Evolutionary conservation across 2,797 vertebrate species (phyloP), one percentile per base, ranked within the genome.

Genomic region (Scomberomorus guttatus): DNA sequence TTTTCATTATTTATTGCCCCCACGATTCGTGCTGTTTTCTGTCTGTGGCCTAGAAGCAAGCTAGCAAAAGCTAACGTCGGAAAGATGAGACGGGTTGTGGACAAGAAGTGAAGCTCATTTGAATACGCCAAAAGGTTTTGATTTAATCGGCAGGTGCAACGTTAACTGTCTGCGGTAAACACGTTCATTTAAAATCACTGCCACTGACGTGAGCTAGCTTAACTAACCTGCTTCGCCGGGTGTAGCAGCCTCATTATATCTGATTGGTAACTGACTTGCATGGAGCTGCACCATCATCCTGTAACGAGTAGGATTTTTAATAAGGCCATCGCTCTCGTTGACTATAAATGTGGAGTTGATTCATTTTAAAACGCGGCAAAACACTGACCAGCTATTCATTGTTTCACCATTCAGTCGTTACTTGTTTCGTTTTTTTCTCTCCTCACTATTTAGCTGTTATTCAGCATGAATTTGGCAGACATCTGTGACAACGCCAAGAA

Each of bases 401-500:
- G n/a, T 48, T 42, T 3, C 17, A 22, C 1, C 25, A 1, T 24
- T 39, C 25, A 34, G 22, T 25, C 10, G 17, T 58, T 4, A 44
- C 13, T 24, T 25, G 9, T 48, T 25, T 34, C 48, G 6, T 63
- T 17, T 20, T 20, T 73, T 11, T 20, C 5, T 18, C 15, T 12
- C 20, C 18, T 50, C 42, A 24, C 37, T 20, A 10, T 80, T 87
- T 12, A 71, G 94, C 83, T 90, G 77, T 86, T 72, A 66, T 86
- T 79, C 92, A 96, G 88, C 85, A 99, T 99, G 98, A 98, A 98
- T 94, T 92, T 99, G 92, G 94, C 96, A 37, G 98, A 99, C 82
- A 99, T 99, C 77, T 98, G 95, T 51, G 97, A 99, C 93, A 98
- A 99, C 76, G 98, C 97, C 72, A 98, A 98, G 93, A 99, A 97